phyloP scores from a whole-genome alignment of 2,113 vertebrate genomes.

The Burhinus oedicnemus region DNA sequence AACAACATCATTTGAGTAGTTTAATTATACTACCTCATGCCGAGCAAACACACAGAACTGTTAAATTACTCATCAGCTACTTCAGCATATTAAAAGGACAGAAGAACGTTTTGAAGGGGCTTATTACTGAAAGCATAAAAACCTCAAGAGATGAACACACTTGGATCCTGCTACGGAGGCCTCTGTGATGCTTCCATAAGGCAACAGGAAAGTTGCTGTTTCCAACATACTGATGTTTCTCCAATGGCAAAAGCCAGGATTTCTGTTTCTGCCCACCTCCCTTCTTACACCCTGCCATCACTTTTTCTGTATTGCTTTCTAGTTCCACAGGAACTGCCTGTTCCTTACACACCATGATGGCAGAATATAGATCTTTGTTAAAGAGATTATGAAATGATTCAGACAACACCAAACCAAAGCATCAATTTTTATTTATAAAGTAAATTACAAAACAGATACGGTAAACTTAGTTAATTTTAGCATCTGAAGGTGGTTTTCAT shows the following conservation, averaged over 20 bases:
- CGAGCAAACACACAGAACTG: background rate
- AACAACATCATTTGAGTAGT: background rate
- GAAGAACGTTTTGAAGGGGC: background rate
- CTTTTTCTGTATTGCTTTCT: background rate
- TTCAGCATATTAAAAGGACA: background rate
- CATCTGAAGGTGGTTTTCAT: background rate
- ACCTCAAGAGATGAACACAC: background rate
- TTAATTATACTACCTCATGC: background rate
- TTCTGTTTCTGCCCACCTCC: background rate
- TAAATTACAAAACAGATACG: slow-evolving; percentile 43
- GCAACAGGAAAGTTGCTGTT: background rate
- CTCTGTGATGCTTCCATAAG: background rate
- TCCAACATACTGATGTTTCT: background rate
- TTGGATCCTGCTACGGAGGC: background rate
- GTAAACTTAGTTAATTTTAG: slow-evolving; percentile 16
- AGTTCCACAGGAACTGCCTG: background rate
- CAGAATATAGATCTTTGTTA: background rate
- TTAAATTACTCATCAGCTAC: background rate
- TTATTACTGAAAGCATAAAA: background rate
- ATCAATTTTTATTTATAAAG: slow-evolving; percentile 62
- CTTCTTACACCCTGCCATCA: background rate
- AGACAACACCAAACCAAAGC: background rate
- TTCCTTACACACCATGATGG: background rate
- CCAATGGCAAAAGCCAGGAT: background rate
- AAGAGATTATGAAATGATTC: background rate